These are phyloP conservation scores for Urosaurus nigricauda DNA, from an alignment of 2,797 vertebrate genomes.

Conservation along the genomic window DNA sequence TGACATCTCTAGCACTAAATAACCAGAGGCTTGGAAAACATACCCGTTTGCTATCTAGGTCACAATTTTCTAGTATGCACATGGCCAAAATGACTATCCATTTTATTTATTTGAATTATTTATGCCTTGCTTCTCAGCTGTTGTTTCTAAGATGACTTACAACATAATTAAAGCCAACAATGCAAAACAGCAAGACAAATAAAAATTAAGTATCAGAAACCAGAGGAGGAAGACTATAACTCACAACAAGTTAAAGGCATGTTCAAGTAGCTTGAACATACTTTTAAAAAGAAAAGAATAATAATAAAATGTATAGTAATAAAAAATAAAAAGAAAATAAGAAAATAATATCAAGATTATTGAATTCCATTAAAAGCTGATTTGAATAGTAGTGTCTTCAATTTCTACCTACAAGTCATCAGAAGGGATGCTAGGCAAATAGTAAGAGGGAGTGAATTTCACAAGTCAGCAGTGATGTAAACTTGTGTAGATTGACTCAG, in stretches of 20 bases:
- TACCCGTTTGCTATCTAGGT: constrained; percentile 13
- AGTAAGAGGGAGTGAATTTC: neutral
- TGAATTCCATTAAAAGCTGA: neutral
- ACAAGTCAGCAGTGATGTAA: neutral
- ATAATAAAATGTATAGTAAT: neutral
- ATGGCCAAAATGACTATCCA: neutral
- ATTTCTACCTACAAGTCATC: neutral
- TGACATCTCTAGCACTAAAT: constrained; percentile 1
- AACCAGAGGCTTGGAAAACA: neutral
- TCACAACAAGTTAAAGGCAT: neutral
- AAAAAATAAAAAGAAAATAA: neutral
- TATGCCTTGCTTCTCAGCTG: neutral
- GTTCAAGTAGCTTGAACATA: neutral
- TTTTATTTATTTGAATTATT: constrained; percentile 3
- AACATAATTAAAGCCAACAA: constrained; percentile 15
- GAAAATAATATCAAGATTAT: neutral
- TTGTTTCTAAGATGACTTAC: constrained; percentile 14
- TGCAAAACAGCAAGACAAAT: constrained; percentile 1
- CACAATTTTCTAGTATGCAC: constrained; percentile 6
- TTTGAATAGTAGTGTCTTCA: neutral
- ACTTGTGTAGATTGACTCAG: too few relatives aligned
- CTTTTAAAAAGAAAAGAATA: neutral
- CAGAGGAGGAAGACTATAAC: neutral
- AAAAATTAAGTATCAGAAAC: constrained; percentile 6
- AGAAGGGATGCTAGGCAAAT: neutral